These are phyloP conservation scores for Pediacus dermestoides DNA, from an alignment of 2,888 invertebrate genomes.

Conservation along the genomic window DNA sequence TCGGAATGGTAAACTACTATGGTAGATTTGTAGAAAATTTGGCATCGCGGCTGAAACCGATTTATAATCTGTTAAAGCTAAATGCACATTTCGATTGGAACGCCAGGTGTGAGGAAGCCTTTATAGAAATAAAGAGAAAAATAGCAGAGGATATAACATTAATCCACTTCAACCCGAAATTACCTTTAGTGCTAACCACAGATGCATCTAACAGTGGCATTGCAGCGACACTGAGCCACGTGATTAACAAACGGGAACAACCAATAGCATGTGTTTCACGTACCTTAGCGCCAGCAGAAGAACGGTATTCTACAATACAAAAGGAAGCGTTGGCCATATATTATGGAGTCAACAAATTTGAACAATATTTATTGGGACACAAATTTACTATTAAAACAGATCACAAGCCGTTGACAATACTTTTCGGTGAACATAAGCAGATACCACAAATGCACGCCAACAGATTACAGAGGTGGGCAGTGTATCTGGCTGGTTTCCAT, in stretches of 20 bases:
- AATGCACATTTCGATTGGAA: slow-evolving; percentile 13
- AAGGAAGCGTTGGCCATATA: slow-evolving; percentile 31
- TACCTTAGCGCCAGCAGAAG: slow-evolving; percentile 13
- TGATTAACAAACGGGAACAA: slow-evolving; percentile 8
- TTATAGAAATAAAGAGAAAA: slow-evolving; percentile 13
- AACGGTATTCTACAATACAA: background rate
- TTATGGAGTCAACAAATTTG: slow-evolving; percentile 35
- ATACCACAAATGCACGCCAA: slow-evolving; percentile 36
- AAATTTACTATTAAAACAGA: slow-evolving; percentile 15
- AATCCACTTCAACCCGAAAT: slow-evolving; percentile 17
- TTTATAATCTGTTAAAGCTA: slow-evolving; percentile 17
- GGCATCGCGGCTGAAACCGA: slow-evolving; percentile 11
- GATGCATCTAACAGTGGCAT: slow-evolving; percentile 13
- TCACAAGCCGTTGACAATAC: slow-evolving; percentile 10
- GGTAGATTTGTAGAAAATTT: slow-evolving; percentile 16
- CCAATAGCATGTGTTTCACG: slow-evolving; percentile 13
- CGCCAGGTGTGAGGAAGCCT: slow-evolving; percentile 13
- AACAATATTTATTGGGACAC: slow-evolving; percentile 38
- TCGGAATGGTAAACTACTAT: slow-evolving; percentile 19
- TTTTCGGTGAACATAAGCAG: slow-evolving; percentile 27
- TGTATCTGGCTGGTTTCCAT: slow-evolving; percentile 15
- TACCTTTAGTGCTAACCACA: slow-evolving; percentile 12
- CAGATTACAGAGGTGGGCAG: slow-evolving; percentile 34
- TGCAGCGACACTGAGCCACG: slow-evolving; percentile 9
- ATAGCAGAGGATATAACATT: slow-evolving; percentile 12